Evolutionary conservation across 2,888 invertebrate genomes (phyloP).

Genomic region (Megaustenia siamemsis): DNA sequence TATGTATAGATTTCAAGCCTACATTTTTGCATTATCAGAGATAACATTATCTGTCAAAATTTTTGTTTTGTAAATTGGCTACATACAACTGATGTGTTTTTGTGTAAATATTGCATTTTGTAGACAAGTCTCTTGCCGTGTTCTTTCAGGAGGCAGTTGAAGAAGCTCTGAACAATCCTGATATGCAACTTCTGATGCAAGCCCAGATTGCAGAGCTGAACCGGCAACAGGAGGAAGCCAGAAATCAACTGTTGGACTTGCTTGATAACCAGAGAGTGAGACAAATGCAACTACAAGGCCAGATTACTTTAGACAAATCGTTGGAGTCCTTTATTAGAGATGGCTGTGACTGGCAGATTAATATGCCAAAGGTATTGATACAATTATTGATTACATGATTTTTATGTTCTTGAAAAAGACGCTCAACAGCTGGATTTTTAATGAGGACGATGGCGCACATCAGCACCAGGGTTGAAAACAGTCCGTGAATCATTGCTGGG

Average conservation of each 20-base stretch:
- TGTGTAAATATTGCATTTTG: no score
- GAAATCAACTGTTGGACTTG: conserved; percentile 65
- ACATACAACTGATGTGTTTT: no score
- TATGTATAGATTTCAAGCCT: no score
- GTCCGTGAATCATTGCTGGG: no score
- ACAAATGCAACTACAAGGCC: conserved; percentile 52
- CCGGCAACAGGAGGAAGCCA: conserved; percentile 76
- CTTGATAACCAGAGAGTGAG: conserved; percentile 63
- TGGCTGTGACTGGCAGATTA: background rate
- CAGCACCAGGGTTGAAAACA: no score
- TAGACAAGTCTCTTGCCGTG: background rate
- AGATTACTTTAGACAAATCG: conserved; percentile 9
- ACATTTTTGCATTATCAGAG: no score
- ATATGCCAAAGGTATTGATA: conserved; percentile 23
- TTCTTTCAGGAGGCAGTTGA: conserved; percentile 42
- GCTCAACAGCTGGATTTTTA: background rate
- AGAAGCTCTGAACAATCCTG: conserved; percentile 45
- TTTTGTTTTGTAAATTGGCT: no score
- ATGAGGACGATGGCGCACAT: background rate
- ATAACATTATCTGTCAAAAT: no score
- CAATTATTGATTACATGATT: background rate
- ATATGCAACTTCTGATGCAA: conserved; percentile 59
- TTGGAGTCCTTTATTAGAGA: background rate
- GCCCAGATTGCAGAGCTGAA: conserved; percentile 74
- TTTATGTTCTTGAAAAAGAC: background rate